Base-by-base conservation (phyloP, 2,888 invertebrate species). In the Pandemis corylana region DNA sequence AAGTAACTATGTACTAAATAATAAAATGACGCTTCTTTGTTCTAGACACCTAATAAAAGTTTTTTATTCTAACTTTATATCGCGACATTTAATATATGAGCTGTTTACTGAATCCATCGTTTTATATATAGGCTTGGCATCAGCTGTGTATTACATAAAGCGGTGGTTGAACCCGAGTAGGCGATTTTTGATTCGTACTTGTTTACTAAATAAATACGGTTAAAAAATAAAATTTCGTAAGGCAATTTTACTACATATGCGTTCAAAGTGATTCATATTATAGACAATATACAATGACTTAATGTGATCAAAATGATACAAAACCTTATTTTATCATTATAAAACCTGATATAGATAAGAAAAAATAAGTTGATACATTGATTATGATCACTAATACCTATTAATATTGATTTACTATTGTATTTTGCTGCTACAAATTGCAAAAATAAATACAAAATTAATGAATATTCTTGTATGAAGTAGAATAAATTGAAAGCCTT, bases 111-210 rank as follows among this genome's bases (percentile, higher is more conserved):
- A 71, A 76, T 63, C 62, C 70, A 76, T 74, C 72, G 63, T 75
- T 64, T 79, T 81, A 83, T 80, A 81, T 82, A 78, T 82, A 82
- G 82, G 83, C 83, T 77, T 77, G 74, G 76, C 79, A 80, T 79
- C 82, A 80, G 80, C 80, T 79, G 78, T 76, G 53, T 77, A 71
- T 77, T 70, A 74, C 70, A 72, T 76, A 63, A 75, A 68, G 69
- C 76, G 78, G 76, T 76, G 68, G 63, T 56, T 70, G 77, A 77
- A 66, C 78, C 65, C 67, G 42, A 36, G 56, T 49, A 71, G 73
- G 71, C 76, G 68, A 73, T 76, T 76, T 74, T 70, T 75, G 63
- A 72, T 68, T 76, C 64, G 68, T 64, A 72, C 72, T 62, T 72
- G 62, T 13, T 12, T 46, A 46, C 46, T 12, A 46, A 46, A 46